Evolutionary conservation across 2,888 invertebrate species (phyloP).

Genomic region (Pachycephus smyrnensis): DNA sequence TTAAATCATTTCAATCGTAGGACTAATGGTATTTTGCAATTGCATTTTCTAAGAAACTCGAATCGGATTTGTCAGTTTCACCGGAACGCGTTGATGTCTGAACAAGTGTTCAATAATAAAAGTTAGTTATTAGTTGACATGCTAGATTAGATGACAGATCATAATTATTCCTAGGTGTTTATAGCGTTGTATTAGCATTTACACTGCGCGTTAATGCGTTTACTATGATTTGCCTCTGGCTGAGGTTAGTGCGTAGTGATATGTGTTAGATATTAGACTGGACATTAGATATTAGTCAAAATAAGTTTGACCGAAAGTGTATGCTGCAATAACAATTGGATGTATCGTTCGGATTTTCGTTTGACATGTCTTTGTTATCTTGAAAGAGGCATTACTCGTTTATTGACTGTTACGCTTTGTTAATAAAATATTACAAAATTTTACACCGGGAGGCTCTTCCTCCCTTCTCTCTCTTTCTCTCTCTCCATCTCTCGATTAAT

Average conservation of each 20-base stretch:
- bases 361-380: slow-evolving; percentile 47
- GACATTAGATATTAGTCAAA: slow-evolving; percentile 35
- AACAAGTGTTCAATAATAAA: slow-evolving; percentile 6
- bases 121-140: not conserved
- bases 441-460: slow-evolving; percentile 15
- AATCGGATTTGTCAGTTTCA: not conserved
- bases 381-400: slow-evolving; percentile 49
- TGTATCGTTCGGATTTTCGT: slow-evolving; percentile 41
- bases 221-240: slow-evolving; percentile 15
- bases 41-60: not conserved
- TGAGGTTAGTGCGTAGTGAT: slow-evolving; percentile 26
- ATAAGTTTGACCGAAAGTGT: slow-evolving; percentile 47
- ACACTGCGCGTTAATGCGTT: slow-evolving; percentile 34
- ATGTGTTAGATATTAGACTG: slow-evolving; percentile 37
- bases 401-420: slow-evolving; percentile 59
- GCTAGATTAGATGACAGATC: slow-evolving; percentile 11
- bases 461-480: not conserved
- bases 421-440: slow-evolving; percentile 52
- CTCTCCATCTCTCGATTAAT: no score
- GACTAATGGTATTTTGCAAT: not conserved
- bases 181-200: slow-evolving; percentile 35
- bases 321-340: slow-evolving; percentile 49
- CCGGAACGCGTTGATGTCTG: slow-evolving; percentile 1
- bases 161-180: slow-evolving; percentile 35
- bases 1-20: not conserved